phyloP scores from a whole-genome alignment of 2,797 vertebrate genomes.

The Arrhamphus sclerolepis region DNA sequence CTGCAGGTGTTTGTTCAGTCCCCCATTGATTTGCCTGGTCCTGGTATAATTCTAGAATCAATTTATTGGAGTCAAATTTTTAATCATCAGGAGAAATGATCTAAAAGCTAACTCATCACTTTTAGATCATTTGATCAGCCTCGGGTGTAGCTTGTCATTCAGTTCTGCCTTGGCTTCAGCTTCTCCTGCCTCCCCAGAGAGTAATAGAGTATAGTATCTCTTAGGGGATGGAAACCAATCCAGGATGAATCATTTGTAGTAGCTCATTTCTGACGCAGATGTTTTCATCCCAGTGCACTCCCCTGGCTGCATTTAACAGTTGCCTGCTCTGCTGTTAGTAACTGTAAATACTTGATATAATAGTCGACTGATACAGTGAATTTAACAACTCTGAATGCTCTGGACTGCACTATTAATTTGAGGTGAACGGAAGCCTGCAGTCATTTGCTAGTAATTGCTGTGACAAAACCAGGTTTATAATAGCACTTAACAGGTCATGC shows the following conservation, averaged over 20 bases:
- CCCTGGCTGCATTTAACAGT: conserved; percentile 15
- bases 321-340: conserved; percentile 16
- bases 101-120: background rate
- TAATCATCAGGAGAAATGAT: no score
- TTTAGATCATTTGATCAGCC: conserved; percentile 39
- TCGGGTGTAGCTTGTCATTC: conserved; percentile 26
- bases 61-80: no score
- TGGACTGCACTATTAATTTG: background rate
- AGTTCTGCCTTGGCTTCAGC: conserved; percentile 30
- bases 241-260: conserved; percentile 34
- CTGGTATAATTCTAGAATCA: no score
- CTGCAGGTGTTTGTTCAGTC: no score
- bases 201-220: conserved; percentile 36
- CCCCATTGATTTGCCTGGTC: no score
- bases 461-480: conserved; percentile 24
- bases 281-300: conserved; percentile 22
- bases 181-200: conserved; percentile 25
- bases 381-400: background rate
- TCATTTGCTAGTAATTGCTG: conserved; percentile 27
- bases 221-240: conserved; percentile 44
- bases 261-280: conserved; percentile 26
- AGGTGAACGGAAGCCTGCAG: background rate
- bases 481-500: conserved; percentile 11
- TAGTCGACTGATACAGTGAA: background rate
- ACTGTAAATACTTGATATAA: no score